Conservation (phyloP, 2,888 invertebrate genomes). For the Phengaris alcon region DNA sequence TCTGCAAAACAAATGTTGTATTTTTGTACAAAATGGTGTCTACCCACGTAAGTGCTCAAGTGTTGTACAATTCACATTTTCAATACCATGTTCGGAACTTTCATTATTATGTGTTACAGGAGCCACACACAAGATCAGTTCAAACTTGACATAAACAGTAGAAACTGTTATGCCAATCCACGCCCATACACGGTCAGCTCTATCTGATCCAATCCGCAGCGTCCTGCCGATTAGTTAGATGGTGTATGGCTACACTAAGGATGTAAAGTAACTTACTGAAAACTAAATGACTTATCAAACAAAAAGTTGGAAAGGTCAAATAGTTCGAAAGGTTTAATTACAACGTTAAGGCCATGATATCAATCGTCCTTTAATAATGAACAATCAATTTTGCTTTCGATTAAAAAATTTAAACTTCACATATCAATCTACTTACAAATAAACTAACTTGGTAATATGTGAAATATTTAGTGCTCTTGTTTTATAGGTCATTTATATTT, state of each 20-base stretch:
- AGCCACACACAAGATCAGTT: too few relatives aligned
- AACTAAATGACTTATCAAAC: conserved; percentile 1
- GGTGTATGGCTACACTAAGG: neutral
- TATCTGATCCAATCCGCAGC: too few relatives aligned
- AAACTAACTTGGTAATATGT: neutral
- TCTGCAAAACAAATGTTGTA: too few relatives aligned
- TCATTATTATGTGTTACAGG: neutral
- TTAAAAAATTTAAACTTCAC: neutral
- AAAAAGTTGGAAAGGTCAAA: neutral
- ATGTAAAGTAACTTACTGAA: neutral
- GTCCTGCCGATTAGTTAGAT: too few relatives aligned
- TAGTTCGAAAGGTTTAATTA: neutral
- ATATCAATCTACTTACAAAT: neutral
- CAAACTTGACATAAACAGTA: too few relatives aligned
- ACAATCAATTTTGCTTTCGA: neutral
- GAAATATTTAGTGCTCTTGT: neutral
- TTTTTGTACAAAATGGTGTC: too few relatives aligned
- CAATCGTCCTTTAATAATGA: neutral
- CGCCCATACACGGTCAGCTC: too few relatives aligned
- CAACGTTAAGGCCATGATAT: neutral
- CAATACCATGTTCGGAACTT: neutral
- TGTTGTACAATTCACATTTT: neutral
- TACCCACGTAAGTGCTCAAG: too few relatives aligned
- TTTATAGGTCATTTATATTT: neutral
- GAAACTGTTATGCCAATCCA: too few relatives aligned